Conservation (phyloP, 2,888 invertebrate species). For the Harpalus rubripes region DNA sequence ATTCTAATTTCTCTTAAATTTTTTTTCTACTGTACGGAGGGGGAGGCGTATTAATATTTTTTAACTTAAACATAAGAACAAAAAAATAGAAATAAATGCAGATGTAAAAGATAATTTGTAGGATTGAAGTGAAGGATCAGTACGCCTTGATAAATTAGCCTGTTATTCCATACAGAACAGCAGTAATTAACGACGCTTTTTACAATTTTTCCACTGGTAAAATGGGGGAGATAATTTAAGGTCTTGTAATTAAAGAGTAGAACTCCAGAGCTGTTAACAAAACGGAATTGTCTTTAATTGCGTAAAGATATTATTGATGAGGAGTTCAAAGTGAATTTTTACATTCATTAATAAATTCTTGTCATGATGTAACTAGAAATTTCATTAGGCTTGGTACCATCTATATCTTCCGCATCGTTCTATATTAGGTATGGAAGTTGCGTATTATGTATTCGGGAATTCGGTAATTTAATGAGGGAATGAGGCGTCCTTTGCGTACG, state of each 20-base stretch:
- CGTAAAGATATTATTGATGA: constrained; percentile 39
- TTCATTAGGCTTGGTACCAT: constrained; percentile 52
- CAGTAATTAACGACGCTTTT: constrained; percentile 9
- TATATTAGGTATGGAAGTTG: constrained; percentile 31
- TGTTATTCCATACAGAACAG: background rate
- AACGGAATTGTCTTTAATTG: constrained; percentile 42
- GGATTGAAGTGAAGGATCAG: background rate
- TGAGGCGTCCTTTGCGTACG: constrained; percentile 40
- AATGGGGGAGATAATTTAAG: constrained; percentile 40
- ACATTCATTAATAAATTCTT: constrained; percentile 62
- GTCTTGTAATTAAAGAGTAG: constrained; percentile 31
- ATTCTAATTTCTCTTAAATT: too few species aligned
- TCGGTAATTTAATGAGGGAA: constrained; percentile 64
- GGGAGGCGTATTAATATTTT: too few species aligned
- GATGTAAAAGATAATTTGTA: background rate
- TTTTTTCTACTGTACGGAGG: too few species aligned
- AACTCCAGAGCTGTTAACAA: constrained; percentile 11
- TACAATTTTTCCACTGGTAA: constrained; percentile 5
- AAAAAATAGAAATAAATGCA: background rate
- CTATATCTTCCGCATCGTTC: constrained; percentile 27
- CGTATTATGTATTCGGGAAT: constrained; percentile 62
- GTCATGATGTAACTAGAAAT: constrained; percentile 63
- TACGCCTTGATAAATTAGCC: background rate
- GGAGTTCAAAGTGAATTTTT: constrained; percentile 58
- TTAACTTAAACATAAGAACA: too few species aligned